Evolutionary conservation across 2,888 invertebrate genomes (phyloP).

Genomic region (Eristalinus sepulchralis): DNA sequence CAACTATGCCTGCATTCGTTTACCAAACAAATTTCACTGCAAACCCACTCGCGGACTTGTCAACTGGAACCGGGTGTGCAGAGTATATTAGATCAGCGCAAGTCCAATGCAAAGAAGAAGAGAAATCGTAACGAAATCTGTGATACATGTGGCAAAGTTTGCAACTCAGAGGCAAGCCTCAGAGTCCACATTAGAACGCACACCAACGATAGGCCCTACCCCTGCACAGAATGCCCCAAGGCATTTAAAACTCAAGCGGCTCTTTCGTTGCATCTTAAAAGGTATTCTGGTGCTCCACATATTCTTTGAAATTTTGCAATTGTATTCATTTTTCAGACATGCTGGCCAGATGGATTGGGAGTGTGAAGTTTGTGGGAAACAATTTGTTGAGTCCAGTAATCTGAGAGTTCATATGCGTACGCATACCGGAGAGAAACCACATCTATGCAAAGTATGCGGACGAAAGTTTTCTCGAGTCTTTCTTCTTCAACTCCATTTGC

Average conservation of each 20-base stretch:
- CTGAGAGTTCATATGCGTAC: constrained; percentile 76
- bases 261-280: constrained; percentile 75
- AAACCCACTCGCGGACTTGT: constrained; percentile 77
- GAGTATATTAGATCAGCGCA: background rate
- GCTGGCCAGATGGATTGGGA: constrained; percentile 72
- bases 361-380: constrained; percentile 76
- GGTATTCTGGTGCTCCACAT: constrained; percentile 49
- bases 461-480: constrained; percentile 78
- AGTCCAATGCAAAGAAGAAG: background rate
- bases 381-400: constrained; percentile 77
- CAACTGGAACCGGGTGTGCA: background rate
- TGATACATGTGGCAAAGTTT: constrained; percentile 73
- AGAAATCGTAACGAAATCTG: constrained; percentile 67
- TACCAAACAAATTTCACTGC: constrained; percentile 77
- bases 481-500: constrained; percentile 79
- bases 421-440: constrained; percentile 78
- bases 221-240: constrained; percentile 76
- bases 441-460: constrained; percentile 76
- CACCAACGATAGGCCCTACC: constrained; percentile 78
- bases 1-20: constrained; percentile 36
- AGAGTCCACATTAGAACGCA: constrained; percentile 76
- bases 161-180: constrained; percentile 74
- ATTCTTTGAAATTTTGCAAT: background rate
- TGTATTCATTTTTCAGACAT: constrained; percentile 67
- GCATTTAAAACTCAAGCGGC: constrained; percentile 78